Conservation (phyloP, 1,140 invertebrate species). For the Theocolax elegans region DNA sequence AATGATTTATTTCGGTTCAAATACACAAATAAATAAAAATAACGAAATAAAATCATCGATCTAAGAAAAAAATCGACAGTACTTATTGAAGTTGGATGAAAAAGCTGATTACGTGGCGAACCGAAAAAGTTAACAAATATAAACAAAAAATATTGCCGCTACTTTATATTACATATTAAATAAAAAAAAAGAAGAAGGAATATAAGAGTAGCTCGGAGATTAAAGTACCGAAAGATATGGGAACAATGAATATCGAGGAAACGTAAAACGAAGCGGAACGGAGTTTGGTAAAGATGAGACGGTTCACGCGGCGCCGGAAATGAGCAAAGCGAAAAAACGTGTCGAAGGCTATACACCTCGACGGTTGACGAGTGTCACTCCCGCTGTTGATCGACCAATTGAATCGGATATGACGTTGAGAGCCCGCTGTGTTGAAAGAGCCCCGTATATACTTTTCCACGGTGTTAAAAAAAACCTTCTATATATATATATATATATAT, state of each 20-base stretch:
- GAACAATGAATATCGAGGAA: neutral
- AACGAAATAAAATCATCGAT: neutral
- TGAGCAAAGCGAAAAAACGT: slow-evolving; percentile 36
- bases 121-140: too few species aligned
- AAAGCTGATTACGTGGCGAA: too few species aligned
- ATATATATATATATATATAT: too few species aligned
- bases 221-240: neutral
- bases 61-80: neutral
- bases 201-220: too few species aligned
- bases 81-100: too few species aligned
- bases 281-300: neutral
- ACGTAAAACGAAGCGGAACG: neutral
- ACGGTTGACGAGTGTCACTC: neutral
- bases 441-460: neutral
- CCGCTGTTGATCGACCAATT: slow-evolving; percentile 21
- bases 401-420: slow-evolving; percentile 18
- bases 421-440: neutral
- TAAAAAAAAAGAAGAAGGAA: too few species aligned
- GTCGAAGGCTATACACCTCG: neutral
- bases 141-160: too few species aligned
- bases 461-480: neutral
- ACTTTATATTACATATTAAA: too few species aligned
- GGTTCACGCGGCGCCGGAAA: neutral
- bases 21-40: neutral
- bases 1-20: neutral